phyloP scores from a whole-genome alignment of 2,888 invertebrate genomes.

The Plagodis dolabraria region DNA sequence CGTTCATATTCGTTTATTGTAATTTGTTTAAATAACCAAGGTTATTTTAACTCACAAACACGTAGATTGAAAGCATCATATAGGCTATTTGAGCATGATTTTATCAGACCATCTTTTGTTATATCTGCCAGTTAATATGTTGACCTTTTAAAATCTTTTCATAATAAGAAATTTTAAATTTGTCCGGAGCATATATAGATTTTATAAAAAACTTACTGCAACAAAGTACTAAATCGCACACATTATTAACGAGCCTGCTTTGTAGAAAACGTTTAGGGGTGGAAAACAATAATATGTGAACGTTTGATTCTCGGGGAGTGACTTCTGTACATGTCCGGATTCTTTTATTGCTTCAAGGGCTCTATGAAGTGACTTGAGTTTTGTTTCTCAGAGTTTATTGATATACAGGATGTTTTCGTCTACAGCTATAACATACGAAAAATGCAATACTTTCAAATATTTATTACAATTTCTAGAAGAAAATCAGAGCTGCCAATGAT shows the following conservation, averaged over 20 bases:
- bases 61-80: constrained; percentile 29
- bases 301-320: constrained; percentile 55
- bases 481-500: no score
- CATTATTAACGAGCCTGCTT: constrained; percentile 70
- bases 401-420: constrained; percentile 54
- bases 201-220: constrained; percentile 2
- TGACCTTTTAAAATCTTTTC: constrained; percentile 4
- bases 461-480: no score
- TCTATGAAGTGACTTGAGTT: constrained; percentile 66
- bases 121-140: constrained; percentile 35
- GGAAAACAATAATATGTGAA: constrained; percentile 68
- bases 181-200: neutral
- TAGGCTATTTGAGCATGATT: constrained; percentile 41
- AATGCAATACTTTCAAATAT: no score
- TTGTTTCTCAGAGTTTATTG: constrained; percentile 55
- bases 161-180: neutral
- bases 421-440: no score
- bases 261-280: constrained; percentile 67
- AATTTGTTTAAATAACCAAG: neutral
- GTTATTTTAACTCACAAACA: constrained; percentile 19
- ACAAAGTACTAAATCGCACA: constrained; percentile 5
- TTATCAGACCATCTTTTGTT: constrained; percentile 77
- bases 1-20: no score
- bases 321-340: constrained; percentile 67
- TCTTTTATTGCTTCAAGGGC: constrained; percentile 73